phyloP scores from a whole-genome alignment of 2,888 invertebrate species.

The Apomyelois bistriatella region DNA sequence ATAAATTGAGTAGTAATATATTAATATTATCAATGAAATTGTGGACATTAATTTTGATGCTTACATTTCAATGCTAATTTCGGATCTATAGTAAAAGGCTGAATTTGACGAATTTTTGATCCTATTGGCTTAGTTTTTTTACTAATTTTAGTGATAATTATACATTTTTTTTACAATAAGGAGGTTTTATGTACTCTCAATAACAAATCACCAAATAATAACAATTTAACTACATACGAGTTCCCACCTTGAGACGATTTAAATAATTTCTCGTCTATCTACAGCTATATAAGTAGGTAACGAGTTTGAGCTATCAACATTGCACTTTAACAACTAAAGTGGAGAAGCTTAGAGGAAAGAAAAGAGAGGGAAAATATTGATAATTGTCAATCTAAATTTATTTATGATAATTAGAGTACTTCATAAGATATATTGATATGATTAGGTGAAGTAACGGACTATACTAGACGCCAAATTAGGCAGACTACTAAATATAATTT shows the following conservation, averaged over 20 bases:
- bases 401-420: no score
- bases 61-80: no score
- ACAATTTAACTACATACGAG: conserved; percentile 4
- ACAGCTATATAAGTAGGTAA: conserved; percentile 22
- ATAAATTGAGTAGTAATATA: no score
- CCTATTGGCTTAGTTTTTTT: no score
- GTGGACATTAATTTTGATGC: no score
- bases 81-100: no score
- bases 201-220: conserved; percentile 3
- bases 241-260: conserved; percentile 7
- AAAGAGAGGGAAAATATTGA: not conserved
- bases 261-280: conserved; percentile 17
- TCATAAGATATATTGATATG: not conserved
- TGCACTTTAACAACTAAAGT: conserved; percentile 17
- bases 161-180: not conserved
- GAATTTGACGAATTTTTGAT: no score
- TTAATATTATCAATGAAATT: no score
- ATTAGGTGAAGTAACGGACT: no score
- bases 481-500: no score
- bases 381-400: not conserved
- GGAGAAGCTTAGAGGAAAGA: conserved; percentile 14
- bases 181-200: not conserved
- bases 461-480: no score
- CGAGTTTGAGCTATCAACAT: conserved; percentile 22
- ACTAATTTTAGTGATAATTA: no score